Base-by-base conservation (phyloP, 2,888 invertebrate species). In the Trissolcus japonicus region DNA sequence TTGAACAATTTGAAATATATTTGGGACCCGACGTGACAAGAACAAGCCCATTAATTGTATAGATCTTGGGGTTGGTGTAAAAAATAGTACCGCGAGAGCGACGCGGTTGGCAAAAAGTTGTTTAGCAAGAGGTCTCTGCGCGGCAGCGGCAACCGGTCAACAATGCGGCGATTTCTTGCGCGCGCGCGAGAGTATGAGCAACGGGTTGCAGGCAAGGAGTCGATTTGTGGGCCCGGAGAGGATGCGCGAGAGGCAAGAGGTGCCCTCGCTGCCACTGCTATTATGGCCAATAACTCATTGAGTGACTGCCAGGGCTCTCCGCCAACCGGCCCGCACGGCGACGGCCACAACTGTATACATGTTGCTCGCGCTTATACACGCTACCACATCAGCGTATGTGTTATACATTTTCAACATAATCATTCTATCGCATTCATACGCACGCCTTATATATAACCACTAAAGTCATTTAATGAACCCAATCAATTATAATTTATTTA, bases 211-310 rank as follows among this genome's bases (percentile, higher is more conserved):
- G 76, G 63, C 69, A 73, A 79, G 75, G 81, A 79, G 80, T 80
- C 81, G 83, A 83, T 83, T 81, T 80, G 83, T 82, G 82, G 81
- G 80, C 83, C 75, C 78, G 35, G 65, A 80, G 83, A 82, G 80
- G 77, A 75, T 76, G 75, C 14, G 68, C 50, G 78, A 74, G 75
- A 73, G 46, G 74, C 69, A 68, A 79, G 79, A 83, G 80, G 83
- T 83, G 84, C 82, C 82, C 83, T 84, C 81, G 80, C 83, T 83
- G 84, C 88, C 88, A 88, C 88, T 88, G 88, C 88, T 88, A 88
- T 88, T 88, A 88, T 88, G 88, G 88, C 86, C 88, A 88, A 88
- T 88, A 88, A 88, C 87, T 88, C 88, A 88, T 88, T 87, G 88
- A 88, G 88, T 86, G 87, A 88, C 87, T 87, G 88, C 86, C 86